Evolutionary conservation across 2,888 invertebrate species (phyloP).

Genomic region (Tipula confusa): DNA sequence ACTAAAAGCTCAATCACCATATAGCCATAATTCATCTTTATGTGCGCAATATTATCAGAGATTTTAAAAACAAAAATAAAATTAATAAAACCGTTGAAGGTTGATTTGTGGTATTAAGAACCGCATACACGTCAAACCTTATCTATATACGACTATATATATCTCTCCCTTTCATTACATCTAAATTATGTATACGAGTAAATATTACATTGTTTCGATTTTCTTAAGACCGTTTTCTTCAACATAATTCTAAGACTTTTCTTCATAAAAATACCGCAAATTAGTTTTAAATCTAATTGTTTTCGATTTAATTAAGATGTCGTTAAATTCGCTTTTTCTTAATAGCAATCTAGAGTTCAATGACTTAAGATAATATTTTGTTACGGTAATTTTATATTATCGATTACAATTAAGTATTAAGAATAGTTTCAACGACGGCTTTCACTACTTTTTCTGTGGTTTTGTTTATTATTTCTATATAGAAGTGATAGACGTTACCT

Average conservation of each 20-base stretch:
- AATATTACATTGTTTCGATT: not conserved
- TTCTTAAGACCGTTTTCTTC: not conserved
- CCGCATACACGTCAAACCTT: not conserved
- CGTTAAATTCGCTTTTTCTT: not conserved
- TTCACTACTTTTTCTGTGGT: not conserved
- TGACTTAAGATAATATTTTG: not conserved
- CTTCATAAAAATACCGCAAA: not conserved
- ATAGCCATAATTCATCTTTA: not conserved
- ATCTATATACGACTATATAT: not conserved
- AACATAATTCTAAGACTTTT: not conserved
- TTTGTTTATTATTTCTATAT: not conserved
- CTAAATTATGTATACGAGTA: too few relatives aligned
- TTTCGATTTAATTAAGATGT: not conserved
- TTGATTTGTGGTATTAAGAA: constrained; percentile 6
- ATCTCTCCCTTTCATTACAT: not conserved
- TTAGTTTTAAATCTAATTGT: not conserved
- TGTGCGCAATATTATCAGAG: not conserved
- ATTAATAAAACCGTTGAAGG: not conserved
- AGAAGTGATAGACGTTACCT: not conserved
- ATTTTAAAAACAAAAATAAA: not conserved
- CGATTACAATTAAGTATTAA: not conserved
- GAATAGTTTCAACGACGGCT: not conserved
- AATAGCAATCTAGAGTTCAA: not conserved
- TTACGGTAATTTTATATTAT: not conserved
- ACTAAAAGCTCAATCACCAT: not conserved